These are phyloP conservation scores for Boloria selene DNA, from an alignment of 2,888 invertebrate genomes.

Conservation along the genomic window DNA sequence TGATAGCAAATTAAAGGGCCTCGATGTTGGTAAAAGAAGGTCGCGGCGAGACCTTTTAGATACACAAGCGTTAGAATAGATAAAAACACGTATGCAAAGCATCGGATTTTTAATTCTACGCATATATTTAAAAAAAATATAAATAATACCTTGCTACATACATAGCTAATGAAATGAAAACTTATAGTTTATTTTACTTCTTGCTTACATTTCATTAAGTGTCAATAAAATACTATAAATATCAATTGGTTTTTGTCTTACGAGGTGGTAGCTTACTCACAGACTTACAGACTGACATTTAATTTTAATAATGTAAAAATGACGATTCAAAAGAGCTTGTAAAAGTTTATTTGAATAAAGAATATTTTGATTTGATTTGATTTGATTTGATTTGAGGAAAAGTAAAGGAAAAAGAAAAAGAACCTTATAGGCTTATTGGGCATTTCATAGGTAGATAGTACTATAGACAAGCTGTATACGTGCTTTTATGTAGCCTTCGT, in stretches of 20 bases:
- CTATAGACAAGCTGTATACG: conserved; percentile 40
- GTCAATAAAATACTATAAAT: neutral
- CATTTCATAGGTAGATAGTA: neutral
- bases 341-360: too few species aligned
- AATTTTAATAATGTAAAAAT: too few species aligned
- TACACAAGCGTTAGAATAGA: conserved; percentile 67
- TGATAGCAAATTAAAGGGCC: conserved; percentile 74
- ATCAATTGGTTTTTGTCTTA: neutral
- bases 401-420: neutral
- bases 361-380: too few species aligned
- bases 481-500: conserved; percentile 53
- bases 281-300: too few species aligned
- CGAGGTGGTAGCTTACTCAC: too few species aligned
- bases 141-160: too few species aligned
- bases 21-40: conserved; percentile 63
- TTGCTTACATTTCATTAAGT: conserved; percentile 31
- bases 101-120: conserved; percentile 51
- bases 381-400: too few species aligned
- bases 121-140: too few species aligned
- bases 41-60: conserved; percentile 60
- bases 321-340: too few species aligned
- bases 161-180: too few species aligned
- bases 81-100: conserved; percentile 75
- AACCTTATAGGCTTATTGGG: too few species aligned
- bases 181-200: too few species aligned